These are phyloP conservation scores for Cremastinae sp. DNA, from an alignment of 2,888 invertebrate genomes.

Conservation along the genomic window DNA sequence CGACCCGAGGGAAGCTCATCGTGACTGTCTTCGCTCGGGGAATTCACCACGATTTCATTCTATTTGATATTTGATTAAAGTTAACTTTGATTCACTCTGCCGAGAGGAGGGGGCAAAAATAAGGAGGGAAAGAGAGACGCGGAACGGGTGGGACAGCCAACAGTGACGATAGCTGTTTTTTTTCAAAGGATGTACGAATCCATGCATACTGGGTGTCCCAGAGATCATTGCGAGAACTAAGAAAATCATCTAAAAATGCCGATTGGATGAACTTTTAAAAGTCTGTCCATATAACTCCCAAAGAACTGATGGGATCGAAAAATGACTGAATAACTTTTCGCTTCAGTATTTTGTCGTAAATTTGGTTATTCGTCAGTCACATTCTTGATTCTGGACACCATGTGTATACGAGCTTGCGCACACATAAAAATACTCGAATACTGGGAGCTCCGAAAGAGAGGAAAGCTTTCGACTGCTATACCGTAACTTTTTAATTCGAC, in stretches of 20 bases:
- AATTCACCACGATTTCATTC: slow-evolving; percentile 65
- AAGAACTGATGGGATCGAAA: too few species aligned
- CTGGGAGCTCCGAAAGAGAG: slow-evolving; percentile 5
- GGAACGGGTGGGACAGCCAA: slow-evolving; percentile 9
- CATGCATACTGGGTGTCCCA: too few species aligned
- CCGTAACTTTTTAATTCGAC: slow-evolving; percentile 63
- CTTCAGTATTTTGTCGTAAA: too few species aligned
- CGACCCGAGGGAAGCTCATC: slow-evolving; percentile 39
- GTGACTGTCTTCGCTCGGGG: slow-evolving; percentile 34
- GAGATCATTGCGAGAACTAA: too few species aligned
- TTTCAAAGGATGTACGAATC: slow-evolving; percentile 4
- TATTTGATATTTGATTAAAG: slow-evolving; percentile 75
- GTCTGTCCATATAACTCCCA: too few species aligned
- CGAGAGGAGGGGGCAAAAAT: slow-evolving; percentile 9
- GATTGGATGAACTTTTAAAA: too few species aligned
- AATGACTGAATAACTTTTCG: too few species aligned
- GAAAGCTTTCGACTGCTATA: slow-evolving; percentile 38
- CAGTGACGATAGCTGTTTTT: slow-evolving; percentile 49
- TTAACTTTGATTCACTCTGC: slow-evolving; percentile 69
- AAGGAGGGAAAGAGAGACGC: neutral
- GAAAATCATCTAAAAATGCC: too few species aligned
- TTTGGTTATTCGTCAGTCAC: too few species aligned
- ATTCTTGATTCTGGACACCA: too few species aligned
- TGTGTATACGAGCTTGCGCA: too few species aligned
- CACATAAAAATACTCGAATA: neutral